Conservation (phyloP, 2,113 vertebrate species). For the Eubucco bourcierii region DNA sequence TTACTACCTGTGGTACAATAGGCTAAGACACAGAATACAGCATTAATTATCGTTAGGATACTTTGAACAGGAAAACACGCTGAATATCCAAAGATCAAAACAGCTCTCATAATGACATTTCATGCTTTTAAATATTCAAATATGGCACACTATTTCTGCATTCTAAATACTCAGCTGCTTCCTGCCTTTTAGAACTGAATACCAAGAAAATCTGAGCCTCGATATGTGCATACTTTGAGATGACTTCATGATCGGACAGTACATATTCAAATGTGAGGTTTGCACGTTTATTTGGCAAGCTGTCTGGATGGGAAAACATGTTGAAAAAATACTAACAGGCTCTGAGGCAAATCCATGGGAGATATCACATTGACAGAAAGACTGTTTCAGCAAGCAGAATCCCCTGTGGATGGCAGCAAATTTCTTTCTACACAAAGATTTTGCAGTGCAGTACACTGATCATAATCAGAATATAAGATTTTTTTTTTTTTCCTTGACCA, state of each 20-base stretch:
- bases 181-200: neutral
- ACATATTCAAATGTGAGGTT: constrained; percentile 15
- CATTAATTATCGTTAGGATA: neutral
- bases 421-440: constrained; percentile 10
- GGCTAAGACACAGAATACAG: neutral
- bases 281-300: neutral
- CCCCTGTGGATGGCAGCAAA: constrained; percentile 61
- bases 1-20: neutral
- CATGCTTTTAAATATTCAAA: constrained; percentile 47
- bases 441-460: neutral
- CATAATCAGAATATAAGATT: neutral
- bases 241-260: neutral
- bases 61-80: neutral
- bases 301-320: neutral
- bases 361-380: neutral
- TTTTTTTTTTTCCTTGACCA: neutral
- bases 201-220: neutral
- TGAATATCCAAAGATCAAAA: constrained; percentile 36
- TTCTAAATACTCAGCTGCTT: neutral
- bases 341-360: neutral
- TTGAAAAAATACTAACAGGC: neutral
- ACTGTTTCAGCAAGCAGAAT: neutral
- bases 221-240: neutral
- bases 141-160: neutral
- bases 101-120: neutral